A percentile compares a stretch with the other conserved stretches of the same genome.
Conservation (phyloP, 2,888 invertebrate genomes). For the Dicyrtomina minuta region DNA sequence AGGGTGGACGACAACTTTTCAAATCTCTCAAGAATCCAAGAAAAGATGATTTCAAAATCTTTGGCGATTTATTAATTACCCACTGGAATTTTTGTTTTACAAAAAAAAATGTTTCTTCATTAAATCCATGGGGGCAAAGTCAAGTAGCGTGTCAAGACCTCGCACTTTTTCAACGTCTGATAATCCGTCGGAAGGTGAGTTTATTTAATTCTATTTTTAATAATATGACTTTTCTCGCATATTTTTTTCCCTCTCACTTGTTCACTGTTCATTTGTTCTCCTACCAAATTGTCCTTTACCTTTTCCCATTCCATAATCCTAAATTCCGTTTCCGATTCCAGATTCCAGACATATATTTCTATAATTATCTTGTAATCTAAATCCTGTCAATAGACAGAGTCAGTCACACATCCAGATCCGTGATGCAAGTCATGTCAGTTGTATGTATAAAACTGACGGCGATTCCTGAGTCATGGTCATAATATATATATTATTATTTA, state of each 20-base stretch:
- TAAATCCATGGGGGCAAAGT: constrained; percentile 43
- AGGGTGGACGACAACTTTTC: constrained; percentile 14
- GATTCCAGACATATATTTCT: too few species aligned
- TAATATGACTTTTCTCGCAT: not conserved
- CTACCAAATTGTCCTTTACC: not conserved
- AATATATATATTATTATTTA: too few species aligned
- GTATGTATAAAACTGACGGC: too few species aligned
- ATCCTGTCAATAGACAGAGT: too few species aligned
- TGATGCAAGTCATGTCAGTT: too few species aligned
- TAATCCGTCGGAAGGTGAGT: constrained; percentile 34
- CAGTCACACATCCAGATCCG: too few species aligned
- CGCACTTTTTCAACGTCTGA: constrained; percentile 48
- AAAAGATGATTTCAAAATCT: constrained; percentile 22
- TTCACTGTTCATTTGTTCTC: not conserved
- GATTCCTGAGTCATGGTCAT: too few species aligned
- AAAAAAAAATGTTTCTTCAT: constrained; percentile 12
- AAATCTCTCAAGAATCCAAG: constrained; percentile 10
- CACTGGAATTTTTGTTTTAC: constrained; percentile 5
- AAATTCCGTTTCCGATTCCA: too few species aligned
- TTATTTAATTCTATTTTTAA: too few species aligned
- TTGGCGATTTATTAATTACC: too few species aligned
- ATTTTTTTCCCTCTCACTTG: constrained; percentile 5
- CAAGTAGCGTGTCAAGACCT: constrained; percentile 38
- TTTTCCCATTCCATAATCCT: not conserved
- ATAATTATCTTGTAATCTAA: not conserved